Percentiles rank a stretch among this genome's conserved stretches.
Conservation (phyloP, 2,797 vertebrate genomes). For the Halcyon leucocephala region DNA sequence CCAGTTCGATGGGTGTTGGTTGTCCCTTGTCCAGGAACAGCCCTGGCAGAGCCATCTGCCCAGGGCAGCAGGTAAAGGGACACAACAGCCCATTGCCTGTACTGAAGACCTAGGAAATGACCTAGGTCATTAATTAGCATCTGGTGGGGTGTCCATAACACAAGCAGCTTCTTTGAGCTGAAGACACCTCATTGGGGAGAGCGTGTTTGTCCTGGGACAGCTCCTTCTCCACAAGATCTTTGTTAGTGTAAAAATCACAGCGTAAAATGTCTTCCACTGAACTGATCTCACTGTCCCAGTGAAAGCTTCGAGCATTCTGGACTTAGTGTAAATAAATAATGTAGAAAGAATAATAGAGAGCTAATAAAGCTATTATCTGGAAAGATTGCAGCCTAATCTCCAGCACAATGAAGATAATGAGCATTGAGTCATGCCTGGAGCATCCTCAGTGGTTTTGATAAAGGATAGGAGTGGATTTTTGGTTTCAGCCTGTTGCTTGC, state of each 20-base stretch:
- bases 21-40: neutral
- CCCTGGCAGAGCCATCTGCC: neutral
- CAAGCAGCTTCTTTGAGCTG: neutral
- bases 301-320: conserved; percentile 34
- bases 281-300: neutral
- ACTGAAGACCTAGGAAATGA: neutral
- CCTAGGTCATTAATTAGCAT: no score
- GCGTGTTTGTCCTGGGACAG: neutral
- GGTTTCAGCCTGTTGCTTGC: neutral
- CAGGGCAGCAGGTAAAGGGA: neutral
- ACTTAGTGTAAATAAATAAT: conserved; percentile 47
- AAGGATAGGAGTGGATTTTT: neutral
- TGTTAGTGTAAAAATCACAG: neutral
- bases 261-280: accelerated
- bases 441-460: conserved; percentile 24
- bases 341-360: conserved; percentile 19
- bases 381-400: conserved; percentile 41
- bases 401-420: conserved; percentile 31
- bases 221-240: neutral
- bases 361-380: conserved; percentile 53
- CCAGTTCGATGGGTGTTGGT: neutral
- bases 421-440: conserved; percentile 41
- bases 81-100: neutral
- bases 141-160: neutral
- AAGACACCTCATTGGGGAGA: neutral